Evolutionary conservation across 2,113 vertebrate species (phyloP).

Genomic region (Otocyon megalotis): DNA sequence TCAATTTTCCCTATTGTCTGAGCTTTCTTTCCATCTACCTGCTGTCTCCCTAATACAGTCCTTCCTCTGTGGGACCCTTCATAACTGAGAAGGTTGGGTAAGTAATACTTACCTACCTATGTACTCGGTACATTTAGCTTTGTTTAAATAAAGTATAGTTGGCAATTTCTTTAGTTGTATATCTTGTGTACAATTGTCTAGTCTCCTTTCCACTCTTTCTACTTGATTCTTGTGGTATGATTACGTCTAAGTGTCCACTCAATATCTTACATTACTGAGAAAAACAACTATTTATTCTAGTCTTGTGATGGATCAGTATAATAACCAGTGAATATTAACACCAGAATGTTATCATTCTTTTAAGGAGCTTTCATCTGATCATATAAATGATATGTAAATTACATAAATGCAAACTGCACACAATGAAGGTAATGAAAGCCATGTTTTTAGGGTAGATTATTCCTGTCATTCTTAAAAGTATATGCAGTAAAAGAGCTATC

Average conservation of each 20-base stretch:
- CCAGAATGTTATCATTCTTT: neutral
- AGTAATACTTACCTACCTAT: neutral
- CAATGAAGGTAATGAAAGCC: neutral
- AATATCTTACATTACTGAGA: neutral
- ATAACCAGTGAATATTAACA: neutral
- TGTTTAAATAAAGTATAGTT: neutral
- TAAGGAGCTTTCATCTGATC: neutral
- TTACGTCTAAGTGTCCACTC: neutral
- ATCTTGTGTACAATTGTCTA: neutral
- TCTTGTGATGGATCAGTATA: neutral
- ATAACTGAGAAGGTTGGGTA: neutral
- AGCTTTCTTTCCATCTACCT: neutral
- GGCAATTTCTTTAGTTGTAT: neutral
- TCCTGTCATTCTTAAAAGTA: neutral
- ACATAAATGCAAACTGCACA: neutral
- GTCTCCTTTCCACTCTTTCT: neutral
- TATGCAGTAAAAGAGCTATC: neutral
- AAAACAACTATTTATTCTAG: neutral
- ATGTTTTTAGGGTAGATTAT: neutral
- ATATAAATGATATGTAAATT: neutral
- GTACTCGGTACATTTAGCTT: neutral
- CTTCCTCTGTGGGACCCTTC: neutral
- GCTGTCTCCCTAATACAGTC: neutral
- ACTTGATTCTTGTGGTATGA: neutral
- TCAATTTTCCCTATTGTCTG: neutral